These are phyloP conservation scores for Mastigias papua DNA, from an alignment of 30 jellyfish, hydroid and myxozoan species.

Conservation along the genomic window DNA sequence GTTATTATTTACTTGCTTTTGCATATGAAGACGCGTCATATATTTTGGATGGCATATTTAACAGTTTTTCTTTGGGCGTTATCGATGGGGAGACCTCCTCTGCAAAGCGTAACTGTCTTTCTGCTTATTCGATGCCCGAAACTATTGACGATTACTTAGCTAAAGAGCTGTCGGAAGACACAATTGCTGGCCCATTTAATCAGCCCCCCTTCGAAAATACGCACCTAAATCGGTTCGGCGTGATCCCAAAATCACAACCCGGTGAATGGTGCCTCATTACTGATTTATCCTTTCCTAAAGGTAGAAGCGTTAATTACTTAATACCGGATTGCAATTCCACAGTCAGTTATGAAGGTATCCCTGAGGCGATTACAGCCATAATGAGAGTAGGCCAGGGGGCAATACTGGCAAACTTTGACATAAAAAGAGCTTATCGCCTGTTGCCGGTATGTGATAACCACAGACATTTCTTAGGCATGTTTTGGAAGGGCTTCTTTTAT, in stretches of 20 bases:
- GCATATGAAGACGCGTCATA: no score
- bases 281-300: slow-evolving; percentile 63
- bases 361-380: no score
- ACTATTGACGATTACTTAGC: slow-evolving; percentile 43
- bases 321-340: no score
- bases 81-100: no score
- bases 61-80: no score
- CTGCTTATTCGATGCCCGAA: slow-evolving; percentile 42
- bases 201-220: slow-evolving; percentile 48
- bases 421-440: no score
- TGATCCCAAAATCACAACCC: slow-evolving; percentile 69
- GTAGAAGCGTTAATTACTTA: slow-evolving; percentile 55
- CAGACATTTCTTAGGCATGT: slow-evolving; percentile 52
- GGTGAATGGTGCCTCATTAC: slow-evolving; percentile 77
- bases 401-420: slow-evolving; percentile 25
- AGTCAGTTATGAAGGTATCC: no score
- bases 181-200: slow-evolving; percentile 74
- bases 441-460: slow-evolving; percentile 43
- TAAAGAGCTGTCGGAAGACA: slow-evolving; percentile 46
- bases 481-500: slow-evolving; percentile 66
- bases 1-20: no score
- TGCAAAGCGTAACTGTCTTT: slow-evolving; percentile 49
- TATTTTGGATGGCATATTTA: no score
- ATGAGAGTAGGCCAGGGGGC: slow-evolving; percentile 54
- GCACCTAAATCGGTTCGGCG: slow-evolving; percentile 78